Evolutionary conservation across 1,140 invertebrate species (phyloP).

Genomic region (Melitaea cinxia): DNA sequence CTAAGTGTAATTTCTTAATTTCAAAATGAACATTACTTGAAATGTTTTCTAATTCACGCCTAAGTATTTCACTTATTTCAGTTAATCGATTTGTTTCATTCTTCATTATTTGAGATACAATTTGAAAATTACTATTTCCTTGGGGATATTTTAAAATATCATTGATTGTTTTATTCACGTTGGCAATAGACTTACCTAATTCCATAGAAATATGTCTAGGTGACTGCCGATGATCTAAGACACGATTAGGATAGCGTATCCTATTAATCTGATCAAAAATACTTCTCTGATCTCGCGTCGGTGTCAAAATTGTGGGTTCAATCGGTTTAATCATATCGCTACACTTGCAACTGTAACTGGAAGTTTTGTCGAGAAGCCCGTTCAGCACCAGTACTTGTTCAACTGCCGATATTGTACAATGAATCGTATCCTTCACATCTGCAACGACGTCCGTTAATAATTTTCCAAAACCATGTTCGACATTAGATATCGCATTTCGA

Average conservation of each 20-base stretch:
- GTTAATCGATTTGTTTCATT: conserved; percentile 50
- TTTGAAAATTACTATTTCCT: conserved; percentile 20
- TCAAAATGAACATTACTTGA: conserved; percentile 42
- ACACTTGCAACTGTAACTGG: conserved; percentile 44
- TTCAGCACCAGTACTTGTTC: conserved; percentile 55
- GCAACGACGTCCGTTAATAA: conserved; percentile 59
- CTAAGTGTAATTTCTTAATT: conserved; percentile 37
- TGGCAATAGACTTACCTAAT: conserved; percentile 35
- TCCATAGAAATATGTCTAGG: conserved; percentile 22
- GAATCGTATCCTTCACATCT: conserved; percentile 60
- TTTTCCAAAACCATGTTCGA: conserved; percentile 58
- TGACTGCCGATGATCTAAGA: neutral
- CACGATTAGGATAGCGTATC: neutral
- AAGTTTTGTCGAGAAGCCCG: conserved; percentile 40
- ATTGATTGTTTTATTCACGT: conserved; percentile 41
- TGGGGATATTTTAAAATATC: conserved; percentile 32
- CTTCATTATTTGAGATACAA: conserved; percentile 30
- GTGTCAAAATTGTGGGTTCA: neutral
- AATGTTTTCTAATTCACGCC: conserved; percentile 51
- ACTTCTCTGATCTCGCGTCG: neutral
- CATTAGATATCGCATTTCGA: conserved; percentile 47
- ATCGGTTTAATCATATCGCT: conserved; percentile 20
- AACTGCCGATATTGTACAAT: conserved; percentile 66
- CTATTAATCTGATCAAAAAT: neutral
- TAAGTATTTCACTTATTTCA: conserved; percentile 52